A percentile compares a stretch with the other conserved stretches of the same genome.
These are phyloP conservation scores for Acanthis flammea DNA, from an alignment of 2,797 vertebrate species.

Conservation along the genomic window DNA sequence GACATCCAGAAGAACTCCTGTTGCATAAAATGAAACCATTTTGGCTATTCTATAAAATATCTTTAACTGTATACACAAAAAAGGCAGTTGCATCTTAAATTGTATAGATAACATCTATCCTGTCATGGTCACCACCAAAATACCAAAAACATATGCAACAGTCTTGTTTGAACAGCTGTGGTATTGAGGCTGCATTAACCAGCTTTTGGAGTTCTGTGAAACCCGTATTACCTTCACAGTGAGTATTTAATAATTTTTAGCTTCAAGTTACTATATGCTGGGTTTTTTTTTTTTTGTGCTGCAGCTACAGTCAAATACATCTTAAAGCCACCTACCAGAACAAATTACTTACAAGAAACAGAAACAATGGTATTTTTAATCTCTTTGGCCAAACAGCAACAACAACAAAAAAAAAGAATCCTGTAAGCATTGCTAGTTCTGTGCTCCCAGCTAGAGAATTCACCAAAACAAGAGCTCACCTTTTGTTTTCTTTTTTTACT, in stretches of 20 bases:
- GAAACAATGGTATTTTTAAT: neutral
- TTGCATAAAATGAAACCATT: neutral
- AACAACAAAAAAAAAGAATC: neutral
- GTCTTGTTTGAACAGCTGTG: neutral
- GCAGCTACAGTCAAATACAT: neutral
- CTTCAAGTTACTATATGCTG: neutral
- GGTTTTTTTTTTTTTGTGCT: neutral
- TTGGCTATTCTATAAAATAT: neutral
- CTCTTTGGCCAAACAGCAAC: neutral
- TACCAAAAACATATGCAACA: neutral
- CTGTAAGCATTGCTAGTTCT: neutral
- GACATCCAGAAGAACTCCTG: neutral
- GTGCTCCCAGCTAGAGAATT: neutral
- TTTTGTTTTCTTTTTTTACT: conserved; percentile 89
- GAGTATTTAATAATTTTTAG: neutral
- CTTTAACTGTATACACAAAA: neutral
- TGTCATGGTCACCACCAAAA: neutral
- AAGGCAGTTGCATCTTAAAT: neutral
- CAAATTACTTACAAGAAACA: neutral
- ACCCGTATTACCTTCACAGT: neutral
- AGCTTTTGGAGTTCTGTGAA: neutral
- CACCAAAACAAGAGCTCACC: conserved; percentile 69
- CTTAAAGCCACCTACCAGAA: neutral
- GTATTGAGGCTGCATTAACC: neutral
- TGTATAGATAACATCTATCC: neutral